Evolutionary conservation across 53 echinoderm and acorn worm species (phyloP).

Genomic region (Antedon mediterranea): DNA sequence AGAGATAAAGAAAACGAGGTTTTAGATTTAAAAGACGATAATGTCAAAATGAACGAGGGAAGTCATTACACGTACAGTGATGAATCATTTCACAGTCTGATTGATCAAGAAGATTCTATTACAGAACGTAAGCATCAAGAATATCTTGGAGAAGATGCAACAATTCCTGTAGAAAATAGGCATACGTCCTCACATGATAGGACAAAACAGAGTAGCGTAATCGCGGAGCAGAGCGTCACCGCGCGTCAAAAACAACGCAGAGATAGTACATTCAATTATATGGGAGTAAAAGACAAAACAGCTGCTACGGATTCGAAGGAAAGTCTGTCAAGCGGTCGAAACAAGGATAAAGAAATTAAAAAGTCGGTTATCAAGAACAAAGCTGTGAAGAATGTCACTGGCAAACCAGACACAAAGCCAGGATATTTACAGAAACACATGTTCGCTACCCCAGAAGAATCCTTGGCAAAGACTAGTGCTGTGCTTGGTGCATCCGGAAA

Average conservation of each 20-base stretch:
- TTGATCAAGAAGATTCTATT: neutral
- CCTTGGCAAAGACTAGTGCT: conserved; percentile 24
- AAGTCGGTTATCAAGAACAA: conserved; percentile 37
- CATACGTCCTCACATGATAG: neutral
- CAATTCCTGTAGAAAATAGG: neutral
- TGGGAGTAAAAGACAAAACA: conserved; percentile 14
- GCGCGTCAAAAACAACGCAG: neutral
- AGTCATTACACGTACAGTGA: neutral
- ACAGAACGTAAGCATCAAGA: neutral
- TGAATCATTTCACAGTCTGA: neutral
- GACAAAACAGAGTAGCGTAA: neutral
- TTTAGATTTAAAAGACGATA: no score
- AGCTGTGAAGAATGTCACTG: conserved; percentile 63
- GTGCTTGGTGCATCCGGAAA: conserved; percentile 12
- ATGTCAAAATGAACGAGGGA: neutral
- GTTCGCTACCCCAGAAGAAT: conserved; percentile 51
- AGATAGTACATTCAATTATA: conserved; percentile 11
- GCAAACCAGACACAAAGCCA: conserved; percentile 59
- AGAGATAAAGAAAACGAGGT: neutral
- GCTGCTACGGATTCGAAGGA: neutral
- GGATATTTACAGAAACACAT: conserved; percentile 55
- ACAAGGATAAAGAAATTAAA: conserved; percentile 6
- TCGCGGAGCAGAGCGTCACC: neutral
- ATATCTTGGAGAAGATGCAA: neutral
- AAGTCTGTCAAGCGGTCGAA: neutral